Evolutionary conservation across 2,797 vertebrate genomes (phyloP), one percentile per base, ranked within the genome.

Genomic region (Malurus splendens): DNA sequence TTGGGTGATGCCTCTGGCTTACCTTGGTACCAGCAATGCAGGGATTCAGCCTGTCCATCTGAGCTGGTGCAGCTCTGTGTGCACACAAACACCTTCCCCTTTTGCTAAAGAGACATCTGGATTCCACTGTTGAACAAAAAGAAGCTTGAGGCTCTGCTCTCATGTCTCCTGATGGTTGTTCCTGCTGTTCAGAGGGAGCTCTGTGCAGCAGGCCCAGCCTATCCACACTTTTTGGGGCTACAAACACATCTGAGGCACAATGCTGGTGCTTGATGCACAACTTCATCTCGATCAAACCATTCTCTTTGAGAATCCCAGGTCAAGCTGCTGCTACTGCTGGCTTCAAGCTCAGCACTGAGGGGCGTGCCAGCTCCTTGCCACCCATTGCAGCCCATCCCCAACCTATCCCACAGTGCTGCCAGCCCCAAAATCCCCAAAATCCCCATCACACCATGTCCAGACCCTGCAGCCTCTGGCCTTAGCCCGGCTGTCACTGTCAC

Each of bases 151-250:
- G n/a, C 18, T 23, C 38, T 27, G 2, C 51, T 15, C 18, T 12
- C 0, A 0, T 23, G 10, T 28, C n/a, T 67, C 42, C 51, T 0
- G 0, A 18, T 0, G 4, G 47, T 32, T 48, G 30, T 42, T 76
- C 56, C 71, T 62, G 47, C 48, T 33, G 5, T 51, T 50, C 41
- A 33, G 25, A 66, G 44, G 14, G 25, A 59, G 32, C 12, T 79
- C 67, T 30, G 22, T 12, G 41, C 45, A 56, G 38, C 2, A 12
- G 12, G 16, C 6, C 4, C 6, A 45, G 72, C 18, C 24, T 67
- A 28, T 59, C 77, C 60, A 47, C 5, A 0, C 25, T 41, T 70
- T 59, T 28, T 19, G 38, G n/a, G 61, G 28, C 41, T 27, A 36
- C 22, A 66, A 19, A 33, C 4, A 2, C 39, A 20, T 6, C 41